Conservation (phyloP, 2,888 invertebrate genomes). For the Drosophila demipolita region DNA sequence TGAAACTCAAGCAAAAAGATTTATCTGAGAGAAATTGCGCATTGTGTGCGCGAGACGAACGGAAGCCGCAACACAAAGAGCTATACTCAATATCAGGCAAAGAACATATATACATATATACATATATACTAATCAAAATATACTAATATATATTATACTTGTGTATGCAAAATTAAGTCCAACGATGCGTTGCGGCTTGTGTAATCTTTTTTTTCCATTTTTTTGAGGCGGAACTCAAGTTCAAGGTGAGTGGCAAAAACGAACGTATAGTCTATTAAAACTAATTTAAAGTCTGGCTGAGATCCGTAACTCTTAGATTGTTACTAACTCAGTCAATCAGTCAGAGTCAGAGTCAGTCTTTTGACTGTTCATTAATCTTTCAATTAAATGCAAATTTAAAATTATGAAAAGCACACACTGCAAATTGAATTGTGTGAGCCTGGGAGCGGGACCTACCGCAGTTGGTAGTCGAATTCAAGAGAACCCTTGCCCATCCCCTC, state of each 20-base stretch:
- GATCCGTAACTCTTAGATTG: conserved; percentile 19
- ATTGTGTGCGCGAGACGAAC: conserved; percentile 55
- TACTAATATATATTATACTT: conserved; percentile 3
- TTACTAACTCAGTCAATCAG: conserved; percentile 9
- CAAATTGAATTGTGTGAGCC: conserved; percentile 71
- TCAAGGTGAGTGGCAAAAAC: conserved; percentile 63
- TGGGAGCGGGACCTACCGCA: conserved; percentile 68
- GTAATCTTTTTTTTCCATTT: conserved; percentile 26
- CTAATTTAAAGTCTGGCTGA: conserved; percentile 44
- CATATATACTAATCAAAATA: conserved; percentile 16
- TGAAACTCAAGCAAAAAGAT: conserved; percentile 23
- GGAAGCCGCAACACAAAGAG: conserved; percentile 50
- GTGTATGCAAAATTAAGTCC: conserved; percentile 40
- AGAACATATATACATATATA: conserved; percentile 26
- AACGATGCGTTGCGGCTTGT: conserved; percentile 36
- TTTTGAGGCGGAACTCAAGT: conserved; percentile 62
- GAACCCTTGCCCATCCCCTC: neutral
- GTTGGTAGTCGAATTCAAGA: conserved; percentile 29
- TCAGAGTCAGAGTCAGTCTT: conserved; percentile 22
- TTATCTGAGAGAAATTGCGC: conserved; percentile 72
- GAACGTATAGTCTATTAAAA: conserved; percentile 33
- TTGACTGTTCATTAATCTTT: conserved; percentile 61
- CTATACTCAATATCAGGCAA: conserved; percentile 28
- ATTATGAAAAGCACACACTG: conserved; percentile 47
- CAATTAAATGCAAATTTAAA: conserved; percentile 66